Conservation (phyloP, 2,888 invertebrate genomes). For the Noctua comes region DNA sequence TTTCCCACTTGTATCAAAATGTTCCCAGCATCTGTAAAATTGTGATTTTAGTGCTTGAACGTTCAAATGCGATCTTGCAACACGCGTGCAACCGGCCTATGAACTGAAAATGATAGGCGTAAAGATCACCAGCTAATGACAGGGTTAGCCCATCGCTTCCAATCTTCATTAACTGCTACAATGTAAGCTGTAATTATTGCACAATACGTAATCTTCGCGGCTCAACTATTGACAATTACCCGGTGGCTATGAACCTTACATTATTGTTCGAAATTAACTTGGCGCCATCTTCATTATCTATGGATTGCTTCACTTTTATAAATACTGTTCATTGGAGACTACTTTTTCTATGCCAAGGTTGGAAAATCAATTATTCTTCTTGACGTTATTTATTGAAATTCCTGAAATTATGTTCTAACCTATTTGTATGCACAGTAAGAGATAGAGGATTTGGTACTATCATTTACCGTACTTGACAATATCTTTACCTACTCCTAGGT, state of each 20-base stretch:
- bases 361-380: neutral
- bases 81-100: slow-evolving; percentile 6
- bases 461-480: neutral
- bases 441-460: neutral
- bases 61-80: slow-evolving; percentile 2
- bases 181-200: slow-evolving; percentile 32
- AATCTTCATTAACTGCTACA: slow-evolving; percentile 41
- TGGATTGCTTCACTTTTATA: slow-evolving; percentile 17
- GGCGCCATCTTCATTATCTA: slow-evolving; percentile 33
- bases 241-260: slow-evolving; percentile 31
- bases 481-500: neutral
- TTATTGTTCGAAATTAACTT: slow-evolving; percentile 9
- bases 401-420: neutral
- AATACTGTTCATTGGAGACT: neutral
- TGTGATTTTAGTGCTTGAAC: neutral
- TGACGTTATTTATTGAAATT: neutral
- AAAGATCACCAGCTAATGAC: slow-evolving; percentile 44
- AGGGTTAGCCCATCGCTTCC: slow-evolving; percentile 30
- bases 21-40: neutral
- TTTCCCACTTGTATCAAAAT: no score
- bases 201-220: slow-evolving; percentile 30
- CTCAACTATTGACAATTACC: slow-evolving; percentile 37
- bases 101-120: slow-evolving; percentile 40
- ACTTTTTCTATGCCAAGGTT: slow-evolving; percentile 13
- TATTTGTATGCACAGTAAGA: neutral